Percentiles rank a stretch among this genome's conserved stretches.
Evolutionary conservation across 2,888 invertebrate species (phyloP).

Genomic region (Catocala sponsa): DNA sequence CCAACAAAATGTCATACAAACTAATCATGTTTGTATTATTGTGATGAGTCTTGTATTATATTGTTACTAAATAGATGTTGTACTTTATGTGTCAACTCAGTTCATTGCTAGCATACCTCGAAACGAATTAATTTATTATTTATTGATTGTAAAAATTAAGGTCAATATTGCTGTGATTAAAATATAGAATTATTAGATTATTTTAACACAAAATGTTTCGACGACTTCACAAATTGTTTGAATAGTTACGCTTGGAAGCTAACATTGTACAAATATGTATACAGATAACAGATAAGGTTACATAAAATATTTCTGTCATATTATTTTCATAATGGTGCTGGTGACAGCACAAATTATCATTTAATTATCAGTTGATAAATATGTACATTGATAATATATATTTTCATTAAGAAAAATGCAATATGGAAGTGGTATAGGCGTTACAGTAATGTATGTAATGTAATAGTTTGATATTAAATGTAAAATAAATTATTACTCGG

Average conservation of each 20-base stretch:
- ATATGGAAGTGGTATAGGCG: conserved; percentile 77
- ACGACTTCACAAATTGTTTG: conserved; percentile 25
- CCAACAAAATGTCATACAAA: conserved; percentile 77
- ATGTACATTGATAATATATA: conserved; percentile 70
- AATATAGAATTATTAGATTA: conserved; percentile 71
- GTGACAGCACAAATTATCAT: conserved; percentile 63
- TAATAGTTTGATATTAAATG: conserved; percentile 75
- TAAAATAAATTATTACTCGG: conserved; percentile 86
- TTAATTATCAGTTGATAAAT: conserved; percentile 50
- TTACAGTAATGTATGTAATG: conserved; percentile 72
- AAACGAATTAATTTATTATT: conserved; percentile 81
- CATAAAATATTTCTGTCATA: conserved; percentile 31
- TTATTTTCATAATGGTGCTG: conserved; percentile 55
- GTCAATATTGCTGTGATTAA: conserved; percentile 80
- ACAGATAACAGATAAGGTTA: conserved; percentile 38
- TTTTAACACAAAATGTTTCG: conserved; percentile 57
- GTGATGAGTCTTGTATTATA: conserved; percentile 70
- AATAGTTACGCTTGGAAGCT: conserved; percentile 25
- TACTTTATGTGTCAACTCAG: conserved; percentile 59
- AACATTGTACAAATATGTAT: conserved; percentile 57
- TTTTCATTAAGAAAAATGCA: conserved; percentile 78
- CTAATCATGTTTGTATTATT: conserved; percentile 77
- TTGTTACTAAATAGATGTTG: conserved; percentile 73
- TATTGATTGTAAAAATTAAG: conserved; percentile 67
- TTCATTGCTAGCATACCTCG: conserved; percentile 62